phyloP scores from a whole-genome alignment of 2,797 vertebrate genomes.

The Typhlichthys subterraneus region DNA sequence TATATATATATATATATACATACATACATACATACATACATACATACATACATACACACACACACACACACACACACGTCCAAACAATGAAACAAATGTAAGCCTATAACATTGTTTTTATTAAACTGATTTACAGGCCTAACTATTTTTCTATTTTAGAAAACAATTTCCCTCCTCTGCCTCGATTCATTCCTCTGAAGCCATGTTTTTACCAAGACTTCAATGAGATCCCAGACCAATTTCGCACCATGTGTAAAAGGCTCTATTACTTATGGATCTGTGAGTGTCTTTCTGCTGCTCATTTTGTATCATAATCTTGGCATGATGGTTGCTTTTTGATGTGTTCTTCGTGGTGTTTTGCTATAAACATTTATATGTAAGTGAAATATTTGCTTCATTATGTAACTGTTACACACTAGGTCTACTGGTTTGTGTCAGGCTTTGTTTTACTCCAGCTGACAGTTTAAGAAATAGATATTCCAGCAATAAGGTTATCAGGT shows the following conservation, averaged over 20 bases:
- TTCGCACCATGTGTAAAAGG: conserved; percentile 87
- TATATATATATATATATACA: too few relatives aligned
- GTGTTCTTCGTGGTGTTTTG: neutral
- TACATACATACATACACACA: neutral
- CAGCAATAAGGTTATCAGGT: conserved; percentile 31
- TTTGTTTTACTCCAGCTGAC: conserved; percentile 61
- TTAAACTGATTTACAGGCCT: too few relatives aligned
- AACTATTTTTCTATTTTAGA: conserved; percentile 49
- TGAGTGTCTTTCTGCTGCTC: conserved; percentile 69
- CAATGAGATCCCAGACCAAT: conserved; percentile 90
- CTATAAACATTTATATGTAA: too few relatives aligned
- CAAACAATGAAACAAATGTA: too few relatives aligned
- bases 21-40: neutral
- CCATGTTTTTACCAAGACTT: conserved; percentile 97
- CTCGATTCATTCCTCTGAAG: conserved; percentile 88
- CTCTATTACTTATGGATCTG: conserved; percentile 94
- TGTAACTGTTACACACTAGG: too few relatives aligned
- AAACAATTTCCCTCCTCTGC: conserved; percentile 95
- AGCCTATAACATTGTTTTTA: too few relatives aligned
- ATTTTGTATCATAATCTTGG: too few relatives aligned
- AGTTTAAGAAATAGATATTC: conserved; percentile 11
- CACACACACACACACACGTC: neutral
- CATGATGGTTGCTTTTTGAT: too few relatives aligned
- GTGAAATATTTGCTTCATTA: too few relatives aligned
- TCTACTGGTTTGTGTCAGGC: conserved; percentile 4